These are phyloP conservation scores for Seriola quinqueradiata DNA, from an alignment of 2,113 vertebrate genomes.

Conservation along the genomic window DNA sequence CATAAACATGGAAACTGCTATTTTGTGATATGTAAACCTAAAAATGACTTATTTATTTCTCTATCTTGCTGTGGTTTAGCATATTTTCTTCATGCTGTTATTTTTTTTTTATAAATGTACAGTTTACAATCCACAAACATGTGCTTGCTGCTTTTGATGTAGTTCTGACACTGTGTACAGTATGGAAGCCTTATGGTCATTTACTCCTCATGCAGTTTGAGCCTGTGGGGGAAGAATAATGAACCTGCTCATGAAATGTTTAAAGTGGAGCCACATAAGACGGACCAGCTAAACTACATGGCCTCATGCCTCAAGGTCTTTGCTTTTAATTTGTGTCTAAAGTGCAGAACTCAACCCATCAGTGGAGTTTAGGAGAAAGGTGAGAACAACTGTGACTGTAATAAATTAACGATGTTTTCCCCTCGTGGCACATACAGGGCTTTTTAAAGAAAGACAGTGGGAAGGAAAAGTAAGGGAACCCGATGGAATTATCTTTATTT, in stretches of 20 bases:
- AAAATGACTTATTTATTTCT: background rate
- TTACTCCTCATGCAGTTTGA: conserved; percentile 19
- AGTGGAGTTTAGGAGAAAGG: conserved; percentile 54
- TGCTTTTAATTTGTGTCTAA: conserved; percentile 53
- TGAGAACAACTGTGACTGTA: conserved; percentile 49
- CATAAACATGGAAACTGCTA: conserved; percentile 7
- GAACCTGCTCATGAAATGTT: conserved; percentile 62
- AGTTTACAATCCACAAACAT: conserved; percentile 17
- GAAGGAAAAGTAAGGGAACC: no score
- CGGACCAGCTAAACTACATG: conserved; percentile 43
- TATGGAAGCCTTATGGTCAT: conserved; percentile 25
- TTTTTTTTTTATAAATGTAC: background rate
- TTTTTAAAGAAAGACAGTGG: conserved; percentile 24
- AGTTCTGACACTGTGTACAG: conserved; percentile 12
- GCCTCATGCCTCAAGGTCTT: conserved; percentile 52
- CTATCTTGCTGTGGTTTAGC: background rate
- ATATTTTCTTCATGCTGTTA: background rate
- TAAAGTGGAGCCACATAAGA: conserved; percentile 39
- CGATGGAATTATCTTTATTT: no score
- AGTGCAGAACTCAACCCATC: conserved; percentile 44
- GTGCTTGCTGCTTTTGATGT: background rate
- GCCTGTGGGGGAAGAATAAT: conserved; percentile 45
- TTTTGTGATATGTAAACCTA: background rate
- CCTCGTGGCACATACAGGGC: background rate
- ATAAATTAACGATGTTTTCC: conserved; percentile 42